A percentile compares a stretch with the other conserved stretches of the same genome.
phyloP scores from a whole-genome alignment of 2,888 invertebrate genomes.

The Physocephala rufipes region DNA sequence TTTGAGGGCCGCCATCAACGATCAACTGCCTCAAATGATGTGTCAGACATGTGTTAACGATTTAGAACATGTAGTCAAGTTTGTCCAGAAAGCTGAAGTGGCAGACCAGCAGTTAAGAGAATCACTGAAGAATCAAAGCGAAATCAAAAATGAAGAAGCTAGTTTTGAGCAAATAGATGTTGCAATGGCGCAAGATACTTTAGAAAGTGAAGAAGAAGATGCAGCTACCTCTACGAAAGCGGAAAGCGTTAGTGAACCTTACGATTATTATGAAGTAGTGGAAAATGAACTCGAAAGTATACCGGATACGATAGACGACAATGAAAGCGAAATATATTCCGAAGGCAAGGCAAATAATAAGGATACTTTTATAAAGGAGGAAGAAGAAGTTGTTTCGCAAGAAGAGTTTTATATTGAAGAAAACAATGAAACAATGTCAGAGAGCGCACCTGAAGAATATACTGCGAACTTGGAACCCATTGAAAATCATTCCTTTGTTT shows the following conservation, averaged over 20 bases:
- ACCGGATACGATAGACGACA: neutral
- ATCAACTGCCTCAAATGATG: slow-evolving; percentile 45
- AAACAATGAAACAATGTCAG: too few relatives aligned
- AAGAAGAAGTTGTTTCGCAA: too few relatives aligned
- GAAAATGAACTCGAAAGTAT: slow-evolving; percentile 31
- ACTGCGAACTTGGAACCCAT: too few relatives aligned
- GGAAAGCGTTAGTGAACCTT: neutral
- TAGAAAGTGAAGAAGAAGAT: slow-evolving; percentile 9
- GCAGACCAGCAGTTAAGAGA: slow-evolving; percentile 39
- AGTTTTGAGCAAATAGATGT: slow-evolving; percentile 9
- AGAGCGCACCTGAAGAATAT: too few relatives aligned
- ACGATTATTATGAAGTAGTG: slow-evolving; percentile 13
- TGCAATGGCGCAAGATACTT: neutral
- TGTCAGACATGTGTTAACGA: slow-evolving; percentile 43
- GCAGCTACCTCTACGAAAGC: slow-evolving; percentile 7
- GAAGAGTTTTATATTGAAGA: too few relatives aligned
- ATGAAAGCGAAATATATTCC: too few relatives aligned
- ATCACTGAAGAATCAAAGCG: slow-evolving; percentile 17
- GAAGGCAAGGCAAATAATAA: too few relatives aligned
- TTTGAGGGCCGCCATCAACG: slow-evolving; percentile 41
- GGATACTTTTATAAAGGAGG: too few relatives aligned
- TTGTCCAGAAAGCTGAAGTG: slow-evolving; percentile 41
- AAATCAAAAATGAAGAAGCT: neutral
- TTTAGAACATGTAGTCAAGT: slow-evolving; percentile 37
- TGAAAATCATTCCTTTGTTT: slow-evolving; percentile 9